Conservation (phyloP, 1,140 invertebrate genomes). For the Cotesia typhae region DNA sequence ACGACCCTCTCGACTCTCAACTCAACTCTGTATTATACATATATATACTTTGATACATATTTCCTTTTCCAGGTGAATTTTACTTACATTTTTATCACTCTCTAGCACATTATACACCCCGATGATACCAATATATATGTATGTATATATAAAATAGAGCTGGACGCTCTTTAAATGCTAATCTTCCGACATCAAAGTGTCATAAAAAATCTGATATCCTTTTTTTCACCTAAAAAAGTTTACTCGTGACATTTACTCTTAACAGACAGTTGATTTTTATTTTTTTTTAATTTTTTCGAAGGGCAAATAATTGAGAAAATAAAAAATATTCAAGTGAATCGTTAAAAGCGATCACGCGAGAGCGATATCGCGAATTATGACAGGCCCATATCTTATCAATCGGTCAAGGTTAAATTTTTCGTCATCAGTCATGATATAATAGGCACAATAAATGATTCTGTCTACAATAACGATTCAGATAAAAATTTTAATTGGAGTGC, state of each 20-base stretch:
- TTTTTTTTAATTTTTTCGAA: neutral
- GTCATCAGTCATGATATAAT: neutral
- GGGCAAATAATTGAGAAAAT: neutral
- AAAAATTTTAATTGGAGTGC: no score
- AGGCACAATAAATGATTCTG: no score
- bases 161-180: conserved; percentile 11
- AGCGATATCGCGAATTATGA: conserved; percentile 34
- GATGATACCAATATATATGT: neutral
- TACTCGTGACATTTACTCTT: no score
- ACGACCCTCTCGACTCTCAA: conserved; percentile 1
- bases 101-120: neutral
- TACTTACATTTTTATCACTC: no score
- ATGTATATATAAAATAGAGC: neutral
- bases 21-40: conserved; percentile 19
- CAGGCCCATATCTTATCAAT: conserved; percentile 27
- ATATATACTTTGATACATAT: conserved; percentile 46
- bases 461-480: no score
- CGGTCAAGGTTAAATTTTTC: conserved; percentile 34
- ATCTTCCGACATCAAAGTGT: conserved; percentile 6
- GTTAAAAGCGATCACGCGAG: conserved; percentile 25
- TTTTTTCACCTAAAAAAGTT: no score
- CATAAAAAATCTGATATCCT: conserved; percentile 1
- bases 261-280: no score
- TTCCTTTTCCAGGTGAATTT: conserved; percentile 32
- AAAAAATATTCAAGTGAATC: neutral